phyloP scores from a whole-genome alignment of 2,797 vertebrate species.

The Propithecus perrieri region DNA sequence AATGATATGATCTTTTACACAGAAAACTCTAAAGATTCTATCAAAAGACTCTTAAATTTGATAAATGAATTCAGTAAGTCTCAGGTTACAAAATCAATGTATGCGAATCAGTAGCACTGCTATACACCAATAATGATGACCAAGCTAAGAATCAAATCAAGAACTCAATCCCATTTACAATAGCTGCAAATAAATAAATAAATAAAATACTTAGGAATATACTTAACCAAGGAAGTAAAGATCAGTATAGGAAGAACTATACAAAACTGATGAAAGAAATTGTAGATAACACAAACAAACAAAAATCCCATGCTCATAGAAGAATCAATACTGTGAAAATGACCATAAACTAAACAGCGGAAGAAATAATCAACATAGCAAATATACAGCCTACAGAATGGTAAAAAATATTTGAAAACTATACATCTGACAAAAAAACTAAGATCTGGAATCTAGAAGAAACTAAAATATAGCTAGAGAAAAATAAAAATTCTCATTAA shows the following conservation, averaged over 20 bases:
- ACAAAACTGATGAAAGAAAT: background rate
- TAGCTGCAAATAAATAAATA: background rate
- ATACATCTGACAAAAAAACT: too few relatives aligned
- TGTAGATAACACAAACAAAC: background rate
- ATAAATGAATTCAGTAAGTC: background rate
- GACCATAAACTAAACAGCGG: too few relatives aligned
- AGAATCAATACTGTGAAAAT: too few relatives aligned
- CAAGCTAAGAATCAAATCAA: background rate
- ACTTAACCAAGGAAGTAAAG: background rate
- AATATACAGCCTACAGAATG: too few relatives aligned
- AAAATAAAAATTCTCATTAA: background rate
- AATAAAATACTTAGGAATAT: background rate
- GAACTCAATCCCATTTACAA: background rate
- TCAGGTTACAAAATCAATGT: background rate
- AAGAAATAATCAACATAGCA: too few relatives aligned
- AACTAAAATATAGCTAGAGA: too few relatives aligned
- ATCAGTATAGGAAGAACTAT: background rate
- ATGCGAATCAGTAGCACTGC: background rate
- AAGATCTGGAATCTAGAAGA: too few relatives aligned
- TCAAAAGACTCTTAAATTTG: background rate
- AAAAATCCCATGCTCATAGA: too few relatives aligned
- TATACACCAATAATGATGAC: background rate
- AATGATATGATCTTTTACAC: background rate
- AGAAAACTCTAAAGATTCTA: background rate
- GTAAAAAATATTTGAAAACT: too few relatives aligned